Evolutionary conservation across 2,113 vertebrate genomes (phyloP).

Genomic region (Amphiprion percula): DNA sequence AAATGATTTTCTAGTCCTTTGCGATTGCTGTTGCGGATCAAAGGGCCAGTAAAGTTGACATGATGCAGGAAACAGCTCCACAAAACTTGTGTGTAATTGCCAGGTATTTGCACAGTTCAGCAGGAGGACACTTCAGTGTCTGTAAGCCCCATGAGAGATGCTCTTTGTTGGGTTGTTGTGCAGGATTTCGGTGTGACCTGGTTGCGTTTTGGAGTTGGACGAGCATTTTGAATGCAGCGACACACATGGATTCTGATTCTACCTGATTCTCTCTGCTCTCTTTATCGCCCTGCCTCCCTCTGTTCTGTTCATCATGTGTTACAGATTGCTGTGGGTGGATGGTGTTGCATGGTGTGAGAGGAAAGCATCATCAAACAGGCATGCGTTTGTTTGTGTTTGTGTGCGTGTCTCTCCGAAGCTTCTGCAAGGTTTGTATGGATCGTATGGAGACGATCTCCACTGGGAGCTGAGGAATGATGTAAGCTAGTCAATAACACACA

Average conservation of each 20-base stretch:
- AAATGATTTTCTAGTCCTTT: too few relatives aligned
- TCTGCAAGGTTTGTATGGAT: constrained; percentile 28
- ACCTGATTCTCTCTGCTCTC: constrained; percentile 26
- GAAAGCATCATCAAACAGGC: constrained; percentile 58
- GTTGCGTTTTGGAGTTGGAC: not conserved
- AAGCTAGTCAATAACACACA: constrained; percentile 12
- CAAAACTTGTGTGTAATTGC: too few relatives aligned
- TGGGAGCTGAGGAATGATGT: not conserved
- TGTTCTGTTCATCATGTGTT: constrained; percentile 28
- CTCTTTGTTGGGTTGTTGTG: too few relatives aligned
- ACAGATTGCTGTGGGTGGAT: constrained; percentile 76
- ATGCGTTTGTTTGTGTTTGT: constrained; percentile 29
- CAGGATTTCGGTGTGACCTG: not conserved
- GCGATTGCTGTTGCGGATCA: too few relatives aligned
- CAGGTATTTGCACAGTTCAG: too few relatives aligned
- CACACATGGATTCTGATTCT: constrained; percentile 33
- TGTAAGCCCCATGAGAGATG: too few relatives aligned
- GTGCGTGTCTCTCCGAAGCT: constrained; percentile 35
- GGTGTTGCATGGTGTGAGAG: constrained; percentile 60
- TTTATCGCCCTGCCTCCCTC: constrained; percentile 22
- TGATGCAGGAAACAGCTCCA: too few relatives aligned
- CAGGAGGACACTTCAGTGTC: too few relatives aligned
- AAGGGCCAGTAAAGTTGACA: too few relatives aligned
- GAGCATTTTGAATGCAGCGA: constrained; percentile 21
- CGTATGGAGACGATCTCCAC: constrained; percentile 8